Conservation (phyloP, 1,140 invertebrate genomes). For the Triops cancriformis region DNA sequence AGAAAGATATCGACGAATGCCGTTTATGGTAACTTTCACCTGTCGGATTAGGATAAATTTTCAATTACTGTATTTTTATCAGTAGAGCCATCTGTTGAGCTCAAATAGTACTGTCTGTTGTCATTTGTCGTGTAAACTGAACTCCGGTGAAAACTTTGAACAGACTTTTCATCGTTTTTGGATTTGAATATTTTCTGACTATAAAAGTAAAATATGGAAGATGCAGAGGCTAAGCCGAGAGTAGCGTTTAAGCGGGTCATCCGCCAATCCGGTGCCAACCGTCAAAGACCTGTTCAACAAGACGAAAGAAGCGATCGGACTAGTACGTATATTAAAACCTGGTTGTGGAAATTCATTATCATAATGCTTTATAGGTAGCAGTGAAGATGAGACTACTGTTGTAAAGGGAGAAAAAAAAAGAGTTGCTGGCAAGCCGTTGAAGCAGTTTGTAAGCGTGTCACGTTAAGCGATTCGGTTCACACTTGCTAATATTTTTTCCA, state of each 20-base stretch:
- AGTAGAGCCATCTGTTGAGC: too few species aligned
- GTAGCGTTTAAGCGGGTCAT: slow-evolving; percentile 17
- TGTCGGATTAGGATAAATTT: too few species aligned
- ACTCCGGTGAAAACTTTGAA: too few species aligned
- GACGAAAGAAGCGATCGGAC: neutral
- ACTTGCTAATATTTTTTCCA: slow-evolving; percentile 14
- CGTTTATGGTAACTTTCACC: too few species aligned
- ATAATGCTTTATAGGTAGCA: slow-evolving; percentile 31
- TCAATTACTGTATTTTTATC: too few species aligned
- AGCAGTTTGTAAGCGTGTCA: slow-evolving; percentile 38
- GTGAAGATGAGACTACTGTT: slow-evolving; percentile 43
- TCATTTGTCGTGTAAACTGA: too few species aligned
- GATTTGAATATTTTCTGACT: too few species aligned
- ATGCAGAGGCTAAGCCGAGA: neutral
- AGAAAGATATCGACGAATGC: too few species aligned
- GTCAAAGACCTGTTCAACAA: neutral
- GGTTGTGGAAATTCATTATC: neutral
- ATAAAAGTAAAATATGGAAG: neutral
- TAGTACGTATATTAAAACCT: neutral
- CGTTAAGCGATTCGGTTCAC: slow-evolving; percentile 17
- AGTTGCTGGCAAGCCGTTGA: slow-evolving; percentile 37
- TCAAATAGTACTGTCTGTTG: too few species aligned
- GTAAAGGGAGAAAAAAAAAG: slow-evolving; percentile 36
- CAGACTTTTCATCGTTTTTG: too few species aligned
- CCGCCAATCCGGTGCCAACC: slow-evolving; percentile 17